Conservation (phyloP, 2,888 invertebrate genomes). For the Periphyllus acericola region DNA sequence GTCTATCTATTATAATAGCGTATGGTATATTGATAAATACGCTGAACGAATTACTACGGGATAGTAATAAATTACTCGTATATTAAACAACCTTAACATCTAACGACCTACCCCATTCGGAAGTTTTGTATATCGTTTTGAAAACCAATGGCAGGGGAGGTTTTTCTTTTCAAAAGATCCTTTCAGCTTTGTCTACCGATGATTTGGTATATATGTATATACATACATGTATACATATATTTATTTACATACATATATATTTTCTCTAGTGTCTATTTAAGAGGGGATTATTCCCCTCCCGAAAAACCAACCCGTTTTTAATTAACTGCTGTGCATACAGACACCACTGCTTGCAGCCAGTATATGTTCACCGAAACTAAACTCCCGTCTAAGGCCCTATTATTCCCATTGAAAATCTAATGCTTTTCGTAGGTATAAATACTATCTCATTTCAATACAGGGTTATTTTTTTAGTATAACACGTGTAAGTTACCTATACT, state of each 20-base stretch:
- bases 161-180: conserved; percentile 56
- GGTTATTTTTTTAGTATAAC: not conserved
- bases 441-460: not conserved
- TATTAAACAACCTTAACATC: conserved; percentile 53
- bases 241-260: not conserved
- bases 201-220: not conserved
- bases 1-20: not conserved
- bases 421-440: conserved; percentile 1
- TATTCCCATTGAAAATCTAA: conserved; percentile 44
- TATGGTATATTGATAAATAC: conserved; percentile 10
- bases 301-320: conserved; percentile 57
- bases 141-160: not conserved
- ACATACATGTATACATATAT: not conserved
- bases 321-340: conserved; percentile 41
- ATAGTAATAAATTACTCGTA: conserved; percentile 38
- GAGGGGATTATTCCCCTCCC: conserved; percentile 30
- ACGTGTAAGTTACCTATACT: not conserved
- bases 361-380: conserved; percentile 34
- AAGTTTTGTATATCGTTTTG: conserved; percentile 52
- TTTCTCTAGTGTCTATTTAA: conserved; percentile 38
- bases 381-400: conserved; percentile 40
- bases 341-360: not conserved
- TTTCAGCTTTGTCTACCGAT: conserved; percentile 35
- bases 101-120: conserved; percentile 54
- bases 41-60: conserved; percentile 15